Percentiles rank a stretch among this genome's conserved stretches.
Evolutionary conservation across 2,888 invertebrate species (phyloP).

Genomic region (Amphipyra berbera): DNA sequence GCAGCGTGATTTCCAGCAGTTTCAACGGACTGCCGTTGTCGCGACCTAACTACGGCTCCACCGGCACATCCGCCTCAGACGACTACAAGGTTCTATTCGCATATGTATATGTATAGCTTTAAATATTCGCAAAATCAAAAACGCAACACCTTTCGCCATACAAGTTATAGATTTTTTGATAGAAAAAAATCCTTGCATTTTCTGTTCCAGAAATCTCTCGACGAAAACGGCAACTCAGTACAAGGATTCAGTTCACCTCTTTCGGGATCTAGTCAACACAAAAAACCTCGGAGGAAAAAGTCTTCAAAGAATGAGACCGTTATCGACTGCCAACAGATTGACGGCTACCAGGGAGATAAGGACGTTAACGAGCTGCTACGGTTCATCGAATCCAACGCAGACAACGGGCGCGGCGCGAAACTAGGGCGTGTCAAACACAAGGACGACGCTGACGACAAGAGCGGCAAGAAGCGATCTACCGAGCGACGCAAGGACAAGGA

Average conservation of each 20-base stretch:
- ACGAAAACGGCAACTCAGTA: constrained; percentile 95
- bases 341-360: constrained; percentile 94
- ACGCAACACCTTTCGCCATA: background rate
- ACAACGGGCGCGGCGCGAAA: constrained; percentile 76
- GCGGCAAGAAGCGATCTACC: constrained; percentile 86
- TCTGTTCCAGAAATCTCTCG: constrained; percentile 91
- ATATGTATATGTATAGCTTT: constrained; percentile 48
- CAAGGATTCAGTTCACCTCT: constrained; percentile 87
- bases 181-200: constrained; percentile 5
- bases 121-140: constrained; percentile 32
- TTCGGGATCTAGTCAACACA: constrained; percentile 86
- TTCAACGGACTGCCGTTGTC: constrained; percentile 81
- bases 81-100: constrained; percentile 78
- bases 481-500: constrained; percentile 84
- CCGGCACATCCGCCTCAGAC: constrained; percentile 69
- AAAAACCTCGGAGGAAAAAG: constrained; percentile 91
- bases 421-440: constrained; percentile 79
- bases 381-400: constrained; percentile 92
- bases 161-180: background rate
- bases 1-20: constrained; percentile 78
- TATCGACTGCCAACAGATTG: constrained; percentile 91
- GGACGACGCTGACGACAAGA: constrained; percentile 84
- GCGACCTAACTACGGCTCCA: constrained; percentile 77
- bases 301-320: constrained; percentile 90
- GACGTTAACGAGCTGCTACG: constrained; percentile 94